A percentile compares a stretch with the other conserved stretches of the same genome.
These are phyloP conservation scores for Neoaliturus tenellus DNA, from an alignment of 2,888 invertebrate species.

Conservation along the genomic window DNA sequence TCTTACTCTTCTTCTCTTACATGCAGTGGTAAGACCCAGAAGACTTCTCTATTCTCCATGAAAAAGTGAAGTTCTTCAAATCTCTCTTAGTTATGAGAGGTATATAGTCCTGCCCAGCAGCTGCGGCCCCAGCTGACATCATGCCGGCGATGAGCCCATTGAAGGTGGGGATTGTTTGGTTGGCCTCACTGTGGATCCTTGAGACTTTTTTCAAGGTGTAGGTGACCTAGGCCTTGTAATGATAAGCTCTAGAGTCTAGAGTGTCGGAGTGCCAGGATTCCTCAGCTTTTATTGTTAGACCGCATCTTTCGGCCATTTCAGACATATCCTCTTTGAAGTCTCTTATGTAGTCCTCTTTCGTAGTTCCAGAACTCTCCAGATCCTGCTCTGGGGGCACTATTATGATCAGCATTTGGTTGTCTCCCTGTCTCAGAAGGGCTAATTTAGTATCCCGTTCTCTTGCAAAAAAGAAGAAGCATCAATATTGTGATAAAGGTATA, in stretches of 20 bases:
- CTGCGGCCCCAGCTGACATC: too few relatives aligned
- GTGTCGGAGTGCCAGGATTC: not conserved
- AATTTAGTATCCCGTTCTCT: not conserved
- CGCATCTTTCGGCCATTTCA: not conserved
- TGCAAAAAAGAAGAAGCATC: not conserved
- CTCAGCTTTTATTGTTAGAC: not conserved
- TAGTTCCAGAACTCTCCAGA: not conserved
- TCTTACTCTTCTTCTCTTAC: too few relatives aligned
- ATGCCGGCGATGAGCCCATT: not conserved
- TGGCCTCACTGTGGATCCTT: not conserved
- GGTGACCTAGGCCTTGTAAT: not conserved
- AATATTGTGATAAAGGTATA: not conserved
- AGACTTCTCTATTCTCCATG: too few relatives aligned
- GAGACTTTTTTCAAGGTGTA: not conserved
- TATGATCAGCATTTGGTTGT: constrained; percentile 15
- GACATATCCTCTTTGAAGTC: not conserved
- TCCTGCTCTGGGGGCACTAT: not conserved
- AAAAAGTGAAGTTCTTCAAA: too few relatives aligned
- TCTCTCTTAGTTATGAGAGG: too few relatives aligned
- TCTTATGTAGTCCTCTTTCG: not conserved
- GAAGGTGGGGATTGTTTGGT: not conserved
- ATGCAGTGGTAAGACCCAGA: too few relatives aligned
- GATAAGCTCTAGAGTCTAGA: not conserved
- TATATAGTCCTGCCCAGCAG: too few relatives aligned
- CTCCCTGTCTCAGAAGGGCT: not conserved